Evolutionary conservation across 2,113 vertebrate species (phyloP).

Genomic region (Tragelaphus scriptus): DNA sequence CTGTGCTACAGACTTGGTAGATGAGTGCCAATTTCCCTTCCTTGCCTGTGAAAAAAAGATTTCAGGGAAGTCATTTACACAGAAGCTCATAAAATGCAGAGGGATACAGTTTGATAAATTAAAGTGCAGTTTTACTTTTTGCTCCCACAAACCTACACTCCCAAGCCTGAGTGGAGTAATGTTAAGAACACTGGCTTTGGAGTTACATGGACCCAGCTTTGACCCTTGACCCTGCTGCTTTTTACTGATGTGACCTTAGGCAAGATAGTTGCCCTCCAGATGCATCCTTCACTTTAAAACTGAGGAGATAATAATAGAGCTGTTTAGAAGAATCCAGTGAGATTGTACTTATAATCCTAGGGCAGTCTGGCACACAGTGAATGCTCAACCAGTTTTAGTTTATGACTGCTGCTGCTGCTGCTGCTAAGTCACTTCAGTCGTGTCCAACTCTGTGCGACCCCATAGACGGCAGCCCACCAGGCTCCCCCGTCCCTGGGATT

Average conservation of each 20-base stretch:
- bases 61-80: neutral
- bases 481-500: no score
- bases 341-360: neutral
- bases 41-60: neutral
- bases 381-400: neutral
- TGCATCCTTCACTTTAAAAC: neutral
- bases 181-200: neutral
- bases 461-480: no score
- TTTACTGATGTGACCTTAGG: neutral
- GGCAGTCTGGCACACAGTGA: neutral
- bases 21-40: neutral
- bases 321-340: neutral
- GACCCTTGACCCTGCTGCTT: neutral
- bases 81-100: neutral
- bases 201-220: neutral
- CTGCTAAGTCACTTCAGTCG: no score
- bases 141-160: neutral
- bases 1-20: neutral
- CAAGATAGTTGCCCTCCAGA: neutral
- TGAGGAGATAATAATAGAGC: neutral
- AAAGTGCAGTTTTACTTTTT: slow-evolving; percentile 6
- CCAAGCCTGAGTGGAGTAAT: neutral
- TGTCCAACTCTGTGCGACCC: no score
- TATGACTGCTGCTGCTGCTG: neutral
- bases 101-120: neutral